phyloP scores from a whole-genome alignment of 2,797 vertebrate species.

The Bryconaethiops microstoma region DNA sequence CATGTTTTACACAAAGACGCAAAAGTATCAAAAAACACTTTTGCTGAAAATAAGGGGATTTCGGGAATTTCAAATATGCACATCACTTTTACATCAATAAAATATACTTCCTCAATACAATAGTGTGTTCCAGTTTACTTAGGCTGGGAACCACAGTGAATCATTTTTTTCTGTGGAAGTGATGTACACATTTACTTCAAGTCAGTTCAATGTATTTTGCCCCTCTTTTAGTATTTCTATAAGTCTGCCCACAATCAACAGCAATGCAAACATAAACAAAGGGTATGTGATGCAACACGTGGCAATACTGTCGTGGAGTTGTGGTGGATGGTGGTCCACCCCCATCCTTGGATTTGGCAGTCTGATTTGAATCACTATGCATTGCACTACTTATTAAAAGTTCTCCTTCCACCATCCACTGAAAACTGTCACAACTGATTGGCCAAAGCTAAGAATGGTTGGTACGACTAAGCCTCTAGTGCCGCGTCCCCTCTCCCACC shows the following conservation, averaged over 20 bases:
- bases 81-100: background rate
- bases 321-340: slow-evolving; percentile 2
- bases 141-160: background rate
- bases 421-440: slow-evolving; percentile 56
- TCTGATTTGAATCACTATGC: slow-evolving; percentile 22
- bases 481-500: slow-evolving; percentile 51
- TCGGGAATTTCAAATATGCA: no score
- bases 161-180: background rate
- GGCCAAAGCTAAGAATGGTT: slow-evolving; percentile 42
- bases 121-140: background rate
- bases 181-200: background rate
- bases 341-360: slow-evolving; percentile 16
- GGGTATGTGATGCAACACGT: slow-evolving; percentile 41
- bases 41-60: no score
- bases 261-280: slow-evolving; percentile 28
- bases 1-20: slow-evolving; percentile 53
- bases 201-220: background rate
- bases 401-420: slow-evolving; percentile 31
- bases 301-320: slow-evolving; percentile 36
- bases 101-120: background rate
- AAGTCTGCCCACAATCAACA: slow-evolving; percentile 21
- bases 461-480: slow-evolving; percentile 56
- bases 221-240: no score
- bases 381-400: slow-evolving; percentile 30
- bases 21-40: background rate